Evolutionary conservation across 1,140 invertebrate species (phyloP).

Genomic region (Cydia fagiglandana): DNA sequence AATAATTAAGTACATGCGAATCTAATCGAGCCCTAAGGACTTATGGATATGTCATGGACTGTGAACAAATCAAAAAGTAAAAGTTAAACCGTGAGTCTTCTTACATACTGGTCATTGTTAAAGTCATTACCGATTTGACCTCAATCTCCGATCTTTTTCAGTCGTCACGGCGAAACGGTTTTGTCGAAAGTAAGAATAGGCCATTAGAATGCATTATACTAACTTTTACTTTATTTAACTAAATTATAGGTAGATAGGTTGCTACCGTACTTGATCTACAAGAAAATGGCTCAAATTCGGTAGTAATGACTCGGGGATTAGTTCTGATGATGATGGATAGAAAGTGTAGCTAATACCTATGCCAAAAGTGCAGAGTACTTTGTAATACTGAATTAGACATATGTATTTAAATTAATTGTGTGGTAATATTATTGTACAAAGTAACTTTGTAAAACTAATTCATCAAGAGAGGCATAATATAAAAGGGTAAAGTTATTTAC

Average conservation of each 20-base stretch:
- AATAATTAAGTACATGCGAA: not conserved
- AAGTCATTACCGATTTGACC: conserved; percentile 43
- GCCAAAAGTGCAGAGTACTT: conserved; percentile 37
- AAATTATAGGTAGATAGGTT: conserved; percentile 37
- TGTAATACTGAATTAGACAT: conserved; percentile 35
- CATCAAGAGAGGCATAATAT: too few species aligned
- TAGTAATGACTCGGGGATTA: conserved; percentile 42
- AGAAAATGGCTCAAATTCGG: conserved; percentile 36
- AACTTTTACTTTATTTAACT: conserved; percentile 51
- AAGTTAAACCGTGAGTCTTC: conserved; percentile 40
- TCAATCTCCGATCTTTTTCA: conserved; percentile 43
- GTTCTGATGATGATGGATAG: conserved; percentile 50
- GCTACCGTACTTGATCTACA: conserved; percentile 38
- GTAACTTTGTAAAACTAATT: too few species aligned
- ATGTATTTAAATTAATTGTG: too few species aligned
- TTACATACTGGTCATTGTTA: conserved; percentile 32
- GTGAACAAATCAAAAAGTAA: conserved; percentile 33
- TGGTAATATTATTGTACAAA: too few species aligned
- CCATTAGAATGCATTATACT: conserved; percentile 50
- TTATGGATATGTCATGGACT: not conserved
- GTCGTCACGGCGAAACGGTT: conserved; percentile 45
- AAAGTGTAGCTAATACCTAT: conserved; percentile 59
- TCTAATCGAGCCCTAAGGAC: not conserved
- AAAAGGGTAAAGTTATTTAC: too few species aligned
- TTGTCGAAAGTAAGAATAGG: conserved; percentile 50